Conservation (phyloP, 2,797 vertebrate genomes). For the Zalophus californianus region DNA sequence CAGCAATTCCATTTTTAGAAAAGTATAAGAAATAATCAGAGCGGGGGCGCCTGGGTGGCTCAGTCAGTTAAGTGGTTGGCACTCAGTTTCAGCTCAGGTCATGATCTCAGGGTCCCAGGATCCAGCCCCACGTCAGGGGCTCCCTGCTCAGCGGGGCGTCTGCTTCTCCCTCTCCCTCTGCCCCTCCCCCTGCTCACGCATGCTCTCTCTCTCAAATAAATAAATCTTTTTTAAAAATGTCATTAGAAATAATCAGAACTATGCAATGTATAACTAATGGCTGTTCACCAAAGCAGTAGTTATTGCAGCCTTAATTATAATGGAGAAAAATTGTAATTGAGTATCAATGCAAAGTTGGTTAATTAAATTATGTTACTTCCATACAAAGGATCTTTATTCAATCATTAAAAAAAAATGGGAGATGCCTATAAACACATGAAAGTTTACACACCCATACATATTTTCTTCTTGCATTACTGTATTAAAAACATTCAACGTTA, state of each 20-base stretch:
- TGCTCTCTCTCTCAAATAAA: not conserved
- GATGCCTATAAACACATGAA: not conserved
- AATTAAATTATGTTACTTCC: conserved; percentile 28
- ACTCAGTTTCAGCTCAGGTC: not conserved
- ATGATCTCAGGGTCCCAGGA: not conserved
- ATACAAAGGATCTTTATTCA: not conserved
- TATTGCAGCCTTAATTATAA: conserved; percentile 42
- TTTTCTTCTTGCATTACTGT: not conserved
- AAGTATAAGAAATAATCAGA: not conserved
- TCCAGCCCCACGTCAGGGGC: not conserved
- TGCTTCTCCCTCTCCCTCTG: not conserved
- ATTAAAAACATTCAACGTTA: not conserved
- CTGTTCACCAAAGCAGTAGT: not conserved
- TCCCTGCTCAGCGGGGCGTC: not conserved
- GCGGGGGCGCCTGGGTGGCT: not conserved
- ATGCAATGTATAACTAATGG: not conserved
- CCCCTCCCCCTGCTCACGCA: not conserved
- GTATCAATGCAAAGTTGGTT: not conserved
- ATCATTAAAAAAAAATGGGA: not conserved
- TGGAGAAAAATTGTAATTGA: not conserved
- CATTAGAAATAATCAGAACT: conserved; percentile 2
- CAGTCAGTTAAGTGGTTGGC: not conserved
- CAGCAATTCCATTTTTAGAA: not conserved
- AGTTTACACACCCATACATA: not conserved
- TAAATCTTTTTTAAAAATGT: not conserved